These are phyloP conservation scores for Crambe crambe DNA, from an alignment of 37 sponge, comb jelly and placozoan genomes.

Conservation along the genomic window DNA sequence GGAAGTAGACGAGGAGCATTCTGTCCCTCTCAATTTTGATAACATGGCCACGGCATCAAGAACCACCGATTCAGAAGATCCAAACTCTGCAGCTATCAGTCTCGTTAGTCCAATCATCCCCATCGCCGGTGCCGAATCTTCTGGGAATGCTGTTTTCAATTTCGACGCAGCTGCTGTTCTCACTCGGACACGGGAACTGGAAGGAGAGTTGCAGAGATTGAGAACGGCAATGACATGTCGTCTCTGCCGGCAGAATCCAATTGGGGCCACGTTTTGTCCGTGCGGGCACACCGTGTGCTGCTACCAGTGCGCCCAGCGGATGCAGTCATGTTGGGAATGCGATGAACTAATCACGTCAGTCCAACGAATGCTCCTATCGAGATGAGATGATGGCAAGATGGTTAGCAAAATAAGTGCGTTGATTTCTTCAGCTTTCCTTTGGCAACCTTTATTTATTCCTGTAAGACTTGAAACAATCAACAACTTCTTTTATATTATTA, in stretches of 20 bases:
- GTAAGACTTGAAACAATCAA: too few species aligned
- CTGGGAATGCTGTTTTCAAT: slow-evolving; percentile 1
- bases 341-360: slow-evolving; percentile 27
- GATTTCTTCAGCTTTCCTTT: too few species aligned
- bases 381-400: too few species aligned
- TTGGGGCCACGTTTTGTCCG: slow-evolving; percentile 82
- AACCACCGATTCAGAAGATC: not conserved
- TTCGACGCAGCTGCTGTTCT: slow-evolving; percentile 52
- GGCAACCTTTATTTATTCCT: too few species aligned
- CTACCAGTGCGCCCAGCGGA: slow-evolving; percentile 54
- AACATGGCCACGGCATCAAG: not conserved
- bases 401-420: too few species aligned
- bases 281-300: slow-evolving; percentile 88
- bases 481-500: too few species aligned
- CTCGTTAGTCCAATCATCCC: slow-evolving; percentile 32
- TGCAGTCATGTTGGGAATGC: slow-evolving; percentile 55
- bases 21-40: slow-evolving; percentile 16
- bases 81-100: slow-evolving; percentile 7
- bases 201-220: slow-evolving; percentile 68
- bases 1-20: slow-evolving; percentile 57
- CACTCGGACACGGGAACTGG: slow-evolving; percentile 54
- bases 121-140: not conserved
- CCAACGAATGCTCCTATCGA: slow-evolving; percentile 63
- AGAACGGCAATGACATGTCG: slow-evolving; percentile 76
- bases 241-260: slow-evolving; percentile 64